Evolutionary conservation across 2,888 invertebrate species (phyloP), one percentile per base, ranked within the genome.

Genomic region (Petrolisthes manimaculis): DNA sequence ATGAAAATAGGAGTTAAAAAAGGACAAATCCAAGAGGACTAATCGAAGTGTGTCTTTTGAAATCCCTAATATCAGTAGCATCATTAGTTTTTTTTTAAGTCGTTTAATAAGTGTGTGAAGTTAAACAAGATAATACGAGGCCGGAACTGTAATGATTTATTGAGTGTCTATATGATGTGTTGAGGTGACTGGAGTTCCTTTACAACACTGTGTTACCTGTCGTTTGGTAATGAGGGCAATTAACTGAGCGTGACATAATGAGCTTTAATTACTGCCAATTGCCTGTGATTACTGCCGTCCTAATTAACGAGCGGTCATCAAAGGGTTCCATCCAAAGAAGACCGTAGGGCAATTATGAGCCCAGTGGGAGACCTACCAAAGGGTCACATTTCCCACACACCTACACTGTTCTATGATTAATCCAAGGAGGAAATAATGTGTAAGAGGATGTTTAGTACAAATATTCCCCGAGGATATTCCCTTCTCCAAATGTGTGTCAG

Each of bases 221-320:
- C 18, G 61, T 18, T 18, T 67, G 55, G 71, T 83, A 83, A 87
- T 82, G 87, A 81, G 54, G 79, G 53, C 75, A 87, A 87, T 87
- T 83, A 87, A 78, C 78, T 79, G 56, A 87, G 83, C 83, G 79
- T 87, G 87, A 87, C 80, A 79, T 87, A 87, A 87, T 87, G 87
- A 87, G 87, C 71, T 83, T 87, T 87, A 87, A 87, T 87, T 87
- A 87, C 83, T 87, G 79, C 56, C 83, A 87, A 87, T 87, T 87
- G 78, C 83, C 71, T 71, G 51, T 87, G 87, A 87, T 87, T 87
- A 87, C 87, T 74, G 79, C 83, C 87, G 69, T 37, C 79, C 83
- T 87, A 83, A 87, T 87, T 87, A 87, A 87, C 83, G 74, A 53
- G 21, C 71, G 55, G 87, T 55, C 87, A 87, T 86, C 79, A 87